Percentiles rank a stretch among this genome's conserved stretches.
Conservation (phyloP, 2,797 vertebrate genomes). For the Ctenochaetus hawaiiensis region DNA sequence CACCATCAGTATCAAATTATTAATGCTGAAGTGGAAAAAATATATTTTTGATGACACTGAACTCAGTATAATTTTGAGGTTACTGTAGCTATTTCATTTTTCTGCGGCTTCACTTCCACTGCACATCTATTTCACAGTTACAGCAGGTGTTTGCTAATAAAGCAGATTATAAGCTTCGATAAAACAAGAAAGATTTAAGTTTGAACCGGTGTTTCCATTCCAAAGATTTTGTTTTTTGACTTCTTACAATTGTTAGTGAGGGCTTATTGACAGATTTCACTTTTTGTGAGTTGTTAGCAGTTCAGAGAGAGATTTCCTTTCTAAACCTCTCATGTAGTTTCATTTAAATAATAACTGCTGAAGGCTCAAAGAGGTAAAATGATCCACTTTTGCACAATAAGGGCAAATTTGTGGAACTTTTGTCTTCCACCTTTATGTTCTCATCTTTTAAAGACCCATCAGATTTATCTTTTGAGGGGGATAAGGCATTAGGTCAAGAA, state of each 20-base stretch:
- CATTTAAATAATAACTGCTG: neutral
- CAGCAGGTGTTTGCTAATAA: neutral
- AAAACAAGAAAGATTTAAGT: neutral
- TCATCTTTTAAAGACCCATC: no score
- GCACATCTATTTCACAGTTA: neutral
- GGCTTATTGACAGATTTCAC: neutral
- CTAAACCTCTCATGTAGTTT: neutral
- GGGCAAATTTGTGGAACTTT: neutral
- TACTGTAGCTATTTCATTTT: neutral
- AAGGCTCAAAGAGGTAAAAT: neutral
- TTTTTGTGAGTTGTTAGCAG: neutral
- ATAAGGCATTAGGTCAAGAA: neutral
- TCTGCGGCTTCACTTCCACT: no score
- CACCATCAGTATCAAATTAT: neutral
- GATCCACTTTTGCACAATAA: neutral
- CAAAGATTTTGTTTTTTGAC: neutral
- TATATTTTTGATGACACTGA: no score
- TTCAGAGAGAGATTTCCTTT: neutral
- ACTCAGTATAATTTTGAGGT: neutral
- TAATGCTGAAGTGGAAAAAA: neutral
- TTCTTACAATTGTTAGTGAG: neutral
- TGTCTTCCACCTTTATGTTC: neutral
- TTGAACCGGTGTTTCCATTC: neutral
- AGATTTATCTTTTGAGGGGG: neutral
- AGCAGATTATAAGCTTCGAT: neutral